phyloP scores from a whole-genome alignment of 2,888 invertebrate genomes.

The Tipula helvola region DNA sequence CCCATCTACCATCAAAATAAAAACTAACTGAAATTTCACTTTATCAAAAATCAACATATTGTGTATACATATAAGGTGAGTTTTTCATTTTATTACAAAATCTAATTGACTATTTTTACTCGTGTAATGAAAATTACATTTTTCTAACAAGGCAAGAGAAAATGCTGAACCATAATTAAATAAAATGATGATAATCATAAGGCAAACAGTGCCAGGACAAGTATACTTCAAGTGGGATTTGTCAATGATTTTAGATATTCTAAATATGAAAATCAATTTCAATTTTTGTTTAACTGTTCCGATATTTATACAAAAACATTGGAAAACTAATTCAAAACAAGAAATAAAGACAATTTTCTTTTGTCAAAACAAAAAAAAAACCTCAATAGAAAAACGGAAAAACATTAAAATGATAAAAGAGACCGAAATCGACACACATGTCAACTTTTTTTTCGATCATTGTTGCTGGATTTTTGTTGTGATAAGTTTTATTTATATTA shows the following conservation, averaged over 20 bases:
- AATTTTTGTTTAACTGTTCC: neutral
- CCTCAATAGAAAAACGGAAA: neutral
- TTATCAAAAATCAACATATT: neutral
- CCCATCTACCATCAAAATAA: neutral
- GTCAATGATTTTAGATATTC: neutral
- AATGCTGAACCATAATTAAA: neutral
- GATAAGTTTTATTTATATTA: slow-evolving; percentile 6
- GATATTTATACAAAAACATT: neutral
- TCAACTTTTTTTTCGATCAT: neutral
- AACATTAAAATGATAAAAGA: slow-evolving; percentile 8
- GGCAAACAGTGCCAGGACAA: neutral
- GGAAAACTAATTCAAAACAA: neutral
- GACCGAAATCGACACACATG: neutral
- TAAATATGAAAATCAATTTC: neutral
- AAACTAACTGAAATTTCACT: neutral
- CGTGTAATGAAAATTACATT: neutral
- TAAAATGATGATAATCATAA: neutral
- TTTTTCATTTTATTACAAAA: neutral
- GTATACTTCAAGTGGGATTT: neutral
- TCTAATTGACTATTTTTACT: neutral
- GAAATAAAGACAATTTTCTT: neutral
- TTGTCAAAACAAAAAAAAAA: neutral
- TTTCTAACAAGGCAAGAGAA: neutral
- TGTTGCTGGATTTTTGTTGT: neutral
- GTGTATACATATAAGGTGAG: neutral